Percentiles rank a stretch among this genome's conserved stretches.
phyloP scores from a whole-genome alignment of 1,140 invertebrate species.

The Eueides isabella region DNA sequence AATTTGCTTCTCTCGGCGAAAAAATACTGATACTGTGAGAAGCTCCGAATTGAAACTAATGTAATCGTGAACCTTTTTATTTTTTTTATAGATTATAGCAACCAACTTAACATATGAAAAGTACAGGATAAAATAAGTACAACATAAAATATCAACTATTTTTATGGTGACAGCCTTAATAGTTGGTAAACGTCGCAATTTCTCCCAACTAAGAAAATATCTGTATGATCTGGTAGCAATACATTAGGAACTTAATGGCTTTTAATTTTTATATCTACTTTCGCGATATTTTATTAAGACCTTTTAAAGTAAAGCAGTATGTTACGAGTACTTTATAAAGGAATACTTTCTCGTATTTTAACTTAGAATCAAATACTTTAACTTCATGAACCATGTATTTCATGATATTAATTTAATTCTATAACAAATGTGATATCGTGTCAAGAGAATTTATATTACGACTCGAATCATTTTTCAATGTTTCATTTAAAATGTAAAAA shows the following conservation, averaged over 20 bases:
- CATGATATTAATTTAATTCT: neutral
- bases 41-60: constrained; percentile 65
- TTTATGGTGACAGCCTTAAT: constrained; percentile 54
- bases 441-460: neutral
- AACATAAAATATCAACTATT: constrained; percentile 64
- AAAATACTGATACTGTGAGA: constrained; percentile 48
- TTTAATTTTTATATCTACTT: constrained; percentile 39
- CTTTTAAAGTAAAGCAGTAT: constrained; percentile 37
- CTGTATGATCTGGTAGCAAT: constrained; percentile 30
- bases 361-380: neutral
- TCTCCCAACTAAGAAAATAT: constrained; percentile 40
- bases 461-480: neutral
- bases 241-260: constrained; percentile 48
- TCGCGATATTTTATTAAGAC: constrained; percentile 41
- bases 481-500: neutral
- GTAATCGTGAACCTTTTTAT: constrained; percentile 48
- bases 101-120: constrained; percentile 47
- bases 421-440: neutral
- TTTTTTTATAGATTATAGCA: constrained; percentile 25
- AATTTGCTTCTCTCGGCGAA: constrained; percentile 16
- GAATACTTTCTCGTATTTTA: constrained; percentile 1
- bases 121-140: constrained; percentile 66
- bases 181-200: constrained; percentile 44
- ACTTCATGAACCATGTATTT: neutral
- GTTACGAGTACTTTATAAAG: constrained; percentile 18